Conservation (phyloP, 2,113 vertebrate species). For the Tetrax tetrax region DNA sequence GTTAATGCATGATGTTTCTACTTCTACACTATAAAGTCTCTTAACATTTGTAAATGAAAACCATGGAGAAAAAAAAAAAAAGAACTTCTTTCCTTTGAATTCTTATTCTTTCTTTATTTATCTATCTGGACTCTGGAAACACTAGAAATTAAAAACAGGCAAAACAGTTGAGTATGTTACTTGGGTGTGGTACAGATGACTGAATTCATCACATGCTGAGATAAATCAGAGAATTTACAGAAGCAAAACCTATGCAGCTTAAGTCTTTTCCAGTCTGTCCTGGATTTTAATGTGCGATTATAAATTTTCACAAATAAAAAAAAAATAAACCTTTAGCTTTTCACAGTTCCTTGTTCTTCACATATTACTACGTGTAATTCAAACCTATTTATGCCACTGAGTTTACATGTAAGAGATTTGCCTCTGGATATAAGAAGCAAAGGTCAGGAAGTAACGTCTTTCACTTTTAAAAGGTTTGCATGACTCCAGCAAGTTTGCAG, state of each 20-base stretch:
- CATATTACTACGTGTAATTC: slow-evolving; percentile 44
- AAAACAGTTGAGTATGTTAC: not conserved
- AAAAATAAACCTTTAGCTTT: slow-evolving; percentile 39
- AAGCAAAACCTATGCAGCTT: not conserved
- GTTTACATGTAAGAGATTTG: slow-evolving; percentile 1
- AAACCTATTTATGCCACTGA: slow-evolving; percentile 26
- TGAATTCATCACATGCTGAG: not conserved
- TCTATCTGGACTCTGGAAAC: not conserved
- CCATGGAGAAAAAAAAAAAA: not conserved
- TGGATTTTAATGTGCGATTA: not conserved
- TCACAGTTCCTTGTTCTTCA: slow-evolving; percentile 50
- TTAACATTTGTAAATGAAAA: not conserved
- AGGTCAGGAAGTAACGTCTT: slow-evolving; percentile 50
- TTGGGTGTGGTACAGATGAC: not conserved
- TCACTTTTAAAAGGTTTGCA: slow-evolving; percentile 7
- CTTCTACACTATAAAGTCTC: not conserved
- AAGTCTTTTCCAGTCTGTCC: not conserved
- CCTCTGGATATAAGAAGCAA: slow-evolving; percentile 39
- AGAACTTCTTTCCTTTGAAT: not conserved
- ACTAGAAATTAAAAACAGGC: not conserved
- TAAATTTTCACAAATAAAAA: not conserved
- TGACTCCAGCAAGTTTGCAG: not conserved
- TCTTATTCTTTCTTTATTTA: not conserved
- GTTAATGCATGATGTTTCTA: not conserved
- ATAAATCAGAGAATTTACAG: not conserved